Base-by-base conservation (phyloP, 2,888 invertebrate species). In the Caenorhabditis imperialis region DNA sequence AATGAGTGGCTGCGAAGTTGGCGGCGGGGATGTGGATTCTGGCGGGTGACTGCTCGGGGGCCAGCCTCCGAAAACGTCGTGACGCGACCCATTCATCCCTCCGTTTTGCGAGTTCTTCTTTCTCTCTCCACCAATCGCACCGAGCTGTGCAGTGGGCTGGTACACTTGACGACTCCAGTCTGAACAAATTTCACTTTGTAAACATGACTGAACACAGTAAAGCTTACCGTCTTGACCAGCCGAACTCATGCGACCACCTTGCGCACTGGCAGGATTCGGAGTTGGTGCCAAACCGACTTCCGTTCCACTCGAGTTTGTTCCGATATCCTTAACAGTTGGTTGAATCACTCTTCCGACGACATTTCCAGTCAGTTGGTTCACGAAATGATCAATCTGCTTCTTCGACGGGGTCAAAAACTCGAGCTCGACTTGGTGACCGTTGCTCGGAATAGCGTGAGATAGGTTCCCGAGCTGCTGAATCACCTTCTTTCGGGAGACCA, bases 401-500 rank as follows among this genome's bases (percentile, higher is more conserved):
- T 62, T 72, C 1, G 55, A 33, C 3, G 74, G 54, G 10, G 82
- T 79, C 38, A 60, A 63, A 50, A 79, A 85, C 47, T 84, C 82
- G 33, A 85, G 61, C 33, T 84, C 84, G 6, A 70, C 72, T 51
- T 82, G 82, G 37, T 78, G 75, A 48, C 78, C 79, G 20, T 80
- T 75, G 18, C 78, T 78, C 22, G 85, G 85, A 69, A 85, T 83
- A 16, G 82, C 81, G 63, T 83, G 85, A 16, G 71, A 72, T 2
- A 85, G 73, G 37, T 79, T 80, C 22, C 75, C 74, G 50, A 85
- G 73, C 61, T 85, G 85, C 40, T 84, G 84, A 22, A 82, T 72
- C 18, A 85, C 82, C 63, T 84, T 85, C 45, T 77, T 76, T 3
- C 84, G 62, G 37, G 82, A 84, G 8, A 80, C 81, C 14, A 85